phyloP scores from a whole-genome alignment of 2,797 vertebrate species.

The Zalophus californianus region DNA sequence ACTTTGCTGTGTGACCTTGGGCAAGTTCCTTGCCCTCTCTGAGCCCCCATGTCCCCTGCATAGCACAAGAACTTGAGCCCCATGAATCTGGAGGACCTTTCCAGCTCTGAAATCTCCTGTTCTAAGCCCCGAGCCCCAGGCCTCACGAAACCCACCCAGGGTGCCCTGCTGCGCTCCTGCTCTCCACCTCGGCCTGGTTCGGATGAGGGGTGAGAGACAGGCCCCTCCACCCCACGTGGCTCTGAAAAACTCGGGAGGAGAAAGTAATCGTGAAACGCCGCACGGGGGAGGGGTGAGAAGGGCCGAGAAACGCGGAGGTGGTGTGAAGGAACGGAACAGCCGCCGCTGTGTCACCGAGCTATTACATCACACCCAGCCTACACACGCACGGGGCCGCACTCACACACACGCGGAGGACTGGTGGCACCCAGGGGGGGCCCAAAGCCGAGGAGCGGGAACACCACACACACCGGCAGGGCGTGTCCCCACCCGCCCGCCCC shows the following conservation, averaged over 20 bases:
- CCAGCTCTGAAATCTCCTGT: neutral
- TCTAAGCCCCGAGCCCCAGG: neutral
- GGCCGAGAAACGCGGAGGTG: conserved; percentile 80
- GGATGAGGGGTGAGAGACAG: conserved; percentile 65
- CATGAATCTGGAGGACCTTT: neutral
- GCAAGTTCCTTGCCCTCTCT: conserved; percentile 48
- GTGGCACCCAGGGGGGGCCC: neutral
- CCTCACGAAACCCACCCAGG: neutral
- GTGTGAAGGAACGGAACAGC: conserved; percentile 85
- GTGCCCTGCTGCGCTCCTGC: neutral
- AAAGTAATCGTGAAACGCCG: conserved; percentile 79
- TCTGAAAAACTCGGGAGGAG: conserved; percentile 66
- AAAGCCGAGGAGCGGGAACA: neutral
- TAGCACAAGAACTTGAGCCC: neutral
- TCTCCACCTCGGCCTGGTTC: conserved; percentile 3
- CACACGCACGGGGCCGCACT: conserved; percentile 81
- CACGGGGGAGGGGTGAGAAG: conserved; percentile 81
- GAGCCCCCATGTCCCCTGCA: neutral
- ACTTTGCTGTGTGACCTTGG: conserved; percentile 75
- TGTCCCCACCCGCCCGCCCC: neutral
- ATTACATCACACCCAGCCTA: conserved; percentile 87
- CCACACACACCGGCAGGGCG: fast-evolving
- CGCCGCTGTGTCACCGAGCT: conserved; percentile 85
- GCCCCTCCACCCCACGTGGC: conserved; percentile 63
- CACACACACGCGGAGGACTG: conserved; percentile 60